Conservation (phyloP, 2,888 invertebrate species). For the Caenorhabditis virilis region DNA sequence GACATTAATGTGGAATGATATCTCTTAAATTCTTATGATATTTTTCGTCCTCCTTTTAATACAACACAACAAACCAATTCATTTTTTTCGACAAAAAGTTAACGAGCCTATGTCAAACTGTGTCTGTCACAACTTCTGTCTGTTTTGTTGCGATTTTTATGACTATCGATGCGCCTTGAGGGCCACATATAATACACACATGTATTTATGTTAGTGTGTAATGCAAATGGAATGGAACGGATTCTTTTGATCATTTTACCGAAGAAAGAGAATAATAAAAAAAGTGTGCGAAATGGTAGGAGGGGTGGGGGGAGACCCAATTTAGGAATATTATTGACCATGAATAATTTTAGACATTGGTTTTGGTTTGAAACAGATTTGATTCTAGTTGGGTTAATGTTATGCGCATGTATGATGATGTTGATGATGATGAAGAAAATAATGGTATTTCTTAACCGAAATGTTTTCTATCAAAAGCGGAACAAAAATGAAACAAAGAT, state of each 20-base stretch:
- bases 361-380: not conserved
- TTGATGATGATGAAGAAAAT: no score
- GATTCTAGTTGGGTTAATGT: no score
- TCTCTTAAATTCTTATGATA: not conserved
- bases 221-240: not conserved
- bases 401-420: no score
- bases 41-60: no score
- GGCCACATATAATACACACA: not conserved
- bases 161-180: not conserved
- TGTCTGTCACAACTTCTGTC: no score
- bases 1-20: not conserved
- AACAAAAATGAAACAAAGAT: no score
- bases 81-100: conserved; percentile 35
- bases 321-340: not conserved
- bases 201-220: no score
- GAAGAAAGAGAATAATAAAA: not conserved
- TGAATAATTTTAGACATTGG: not conserved
- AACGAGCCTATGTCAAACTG: conserved; percentile 44
- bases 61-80: no score
- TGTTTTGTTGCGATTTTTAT: conserved; percentile 13
- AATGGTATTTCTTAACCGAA: no score
- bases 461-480: no score
- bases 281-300: not conserved
- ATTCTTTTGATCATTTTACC: no score
- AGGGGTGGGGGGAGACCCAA: not conserved